Evolutionary conservation across 2,797 vertebrate genomes (phyloP), one percentile per base, ranked within the genome.

Genomic region (Helostoma temminkii): DNA sequence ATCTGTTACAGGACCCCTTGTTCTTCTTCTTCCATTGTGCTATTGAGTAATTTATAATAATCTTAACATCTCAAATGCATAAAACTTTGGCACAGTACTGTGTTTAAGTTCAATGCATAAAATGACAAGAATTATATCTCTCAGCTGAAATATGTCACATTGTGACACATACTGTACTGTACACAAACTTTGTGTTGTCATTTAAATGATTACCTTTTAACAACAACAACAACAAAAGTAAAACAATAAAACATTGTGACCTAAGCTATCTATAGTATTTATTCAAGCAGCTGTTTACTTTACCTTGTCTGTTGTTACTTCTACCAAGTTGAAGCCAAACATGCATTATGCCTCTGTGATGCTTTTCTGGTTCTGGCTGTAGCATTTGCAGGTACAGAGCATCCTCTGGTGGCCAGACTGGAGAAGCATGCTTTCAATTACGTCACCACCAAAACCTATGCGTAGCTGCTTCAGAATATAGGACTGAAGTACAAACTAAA

Each of bases 381-480:
- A 0, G 59, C 50, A 87, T 82, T 73, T 74, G 24, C 81, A 45
- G 60, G 78, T 74, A 42, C 80, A 87, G 66, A 83, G 47, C 59
- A 2, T 11, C 80, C 71, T 88, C 93, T 91, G 72, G 87, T 85
- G 93, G 85, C 52, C 46, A 50, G 43, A 19, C 14, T 9, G 21
- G 32, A 19, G n/a, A 24, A 9, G n/a, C 37, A 49, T 4, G 12
- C 8, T 12, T 24, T 28, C 26, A 48, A 86, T 91, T 72, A 92
- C 89, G 85, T 92, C 91, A 91, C 63, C 71, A 4, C 30, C 49
- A 47, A 56, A 52, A 22, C 61, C 43, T 16, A 9, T 19, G 65
- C 67, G 55, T 2, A 39, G 30, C 60, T 69, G 67, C 46, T 56
- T 54, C 26, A 46, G 39, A 55, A 47, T 32, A 46, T 2, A 30